These are phyloP conservation scores for Sinonovacula constricta DNA, from an alignment of 1,140 invertebrate genomes.

Conservation along the genomic window DNA sequence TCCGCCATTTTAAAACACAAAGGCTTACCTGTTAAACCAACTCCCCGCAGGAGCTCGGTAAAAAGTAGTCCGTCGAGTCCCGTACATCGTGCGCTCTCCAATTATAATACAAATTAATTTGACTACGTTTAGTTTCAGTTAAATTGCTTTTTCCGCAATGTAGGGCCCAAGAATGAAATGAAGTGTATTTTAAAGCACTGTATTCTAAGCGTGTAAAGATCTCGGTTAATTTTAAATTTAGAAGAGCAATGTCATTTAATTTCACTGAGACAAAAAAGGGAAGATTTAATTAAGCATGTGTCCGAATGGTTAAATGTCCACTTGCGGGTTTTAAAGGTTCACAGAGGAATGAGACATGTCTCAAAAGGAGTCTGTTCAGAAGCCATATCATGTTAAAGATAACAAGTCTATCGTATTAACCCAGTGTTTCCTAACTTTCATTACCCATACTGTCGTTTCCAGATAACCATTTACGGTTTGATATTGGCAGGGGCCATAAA, in stretches of 20 bases:
- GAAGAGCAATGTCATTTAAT: no score
- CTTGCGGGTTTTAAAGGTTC: no score
- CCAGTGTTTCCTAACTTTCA: slow-evolving; percentile 19
- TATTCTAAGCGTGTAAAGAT: no score
- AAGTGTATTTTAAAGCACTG: no score
- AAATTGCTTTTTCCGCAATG: slow-evolving; percentile 44
- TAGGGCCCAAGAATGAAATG: no score
- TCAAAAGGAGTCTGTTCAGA: slow-evolving; percentile 28
- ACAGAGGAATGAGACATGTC: no score
- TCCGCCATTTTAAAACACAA: slow-evolving; percentile 43
- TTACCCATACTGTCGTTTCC: no score
- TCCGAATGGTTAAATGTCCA: no score
- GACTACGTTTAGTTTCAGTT: slow-evolving; percentile 13
- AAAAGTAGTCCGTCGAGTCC: slow-evolving; percentile 44
- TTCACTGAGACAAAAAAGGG: no score
- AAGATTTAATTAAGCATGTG: no score
- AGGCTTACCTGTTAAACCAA: slow-evolving; percentile 25
- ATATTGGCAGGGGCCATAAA: slow-evolving; percentile 29
- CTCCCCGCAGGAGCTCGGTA: not conserved
- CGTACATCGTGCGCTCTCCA: slow-evolving; percentile 40
- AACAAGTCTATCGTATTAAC: slow-evolving; percentile 36
- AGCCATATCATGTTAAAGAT: slow-evolving; percentile 37
- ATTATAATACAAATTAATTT: slow-evolving; percentile 50
- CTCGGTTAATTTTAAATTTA: no score
- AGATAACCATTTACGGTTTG: slow-evolving; percentile 34